Percentiles rank a stretch among this genome's conserved stretches.
Conservation (phyloP, 2,113 vertebrate species). For the Dasyprocta punctata region DNA sequence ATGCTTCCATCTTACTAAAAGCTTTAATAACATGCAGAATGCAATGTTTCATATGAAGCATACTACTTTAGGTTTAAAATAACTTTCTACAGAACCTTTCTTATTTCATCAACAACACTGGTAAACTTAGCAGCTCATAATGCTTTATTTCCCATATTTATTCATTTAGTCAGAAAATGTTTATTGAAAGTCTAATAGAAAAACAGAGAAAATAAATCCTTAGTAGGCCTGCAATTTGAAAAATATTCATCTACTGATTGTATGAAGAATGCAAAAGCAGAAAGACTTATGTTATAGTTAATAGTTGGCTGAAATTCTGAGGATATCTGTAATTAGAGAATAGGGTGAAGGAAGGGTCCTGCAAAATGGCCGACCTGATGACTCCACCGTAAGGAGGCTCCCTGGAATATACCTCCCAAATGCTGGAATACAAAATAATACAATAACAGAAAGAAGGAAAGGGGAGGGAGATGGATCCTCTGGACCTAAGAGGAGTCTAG, state of each 20-base stretch:
- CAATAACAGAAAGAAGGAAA: no score
- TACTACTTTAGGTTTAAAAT: constrained; percentile 24
- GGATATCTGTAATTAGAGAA: neutral
- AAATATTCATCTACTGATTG: neutral
- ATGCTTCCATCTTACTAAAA: constrained; percentile 15
- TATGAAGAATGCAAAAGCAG: neutral
- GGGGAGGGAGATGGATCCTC: no score
- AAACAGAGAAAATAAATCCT: constrained; percentile 46
- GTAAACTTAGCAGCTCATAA: neutral
- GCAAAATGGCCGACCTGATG: no score
- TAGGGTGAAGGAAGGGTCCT: neutral
- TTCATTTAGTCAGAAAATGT: constrained; percentile 46
- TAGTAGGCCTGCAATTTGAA: neutral
- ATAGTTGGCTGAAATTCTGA: neutral
- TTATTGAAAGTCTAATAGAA: neutral
- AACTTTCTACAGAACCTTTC: neutral
- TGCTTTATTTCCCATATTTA: constrained; percentile 39
- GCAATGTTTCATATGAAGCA: neutral
- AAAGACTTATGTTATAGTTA: neutral
- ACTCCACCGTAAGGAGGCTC: no score
- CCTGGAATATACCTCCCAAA: no score
- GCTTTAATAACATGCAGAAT: constrained; percentile 1
- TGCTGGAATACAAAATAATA: no score
- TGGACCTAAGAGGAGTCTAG: no score
- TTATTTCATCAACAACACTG: constrained; percentile 9